Percentiles rank a stretch among this genome's conserved stretches.
These are phyloP conservation scores for Sitta europaea DNA, from an alignment of 2,113 vertebrate species.

Conservation along the genomic window DNA sequence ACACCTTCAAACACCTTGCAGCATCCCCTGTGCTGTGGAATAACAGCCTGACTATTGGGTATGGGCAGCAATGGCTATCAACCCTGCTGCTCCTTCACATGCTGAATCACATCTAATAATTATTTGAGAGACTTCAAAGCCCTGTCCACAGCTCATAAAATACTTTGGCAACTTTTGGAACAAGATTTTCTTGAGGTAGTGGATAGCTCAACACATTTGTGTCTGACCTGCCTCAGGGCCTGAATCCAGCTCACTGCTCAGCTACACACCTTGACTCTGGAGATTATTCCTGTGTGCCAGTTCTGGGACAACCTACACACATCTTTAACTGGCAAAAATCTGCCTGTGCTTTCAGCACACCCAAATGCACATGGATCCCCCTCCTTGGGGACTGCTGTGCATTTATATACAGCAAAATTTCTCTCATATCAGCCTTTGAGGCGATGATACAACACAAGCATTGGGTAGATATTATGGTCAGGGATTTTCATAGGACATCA, in stretches of 20 bases:
- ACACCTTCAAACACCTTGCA: background rate
- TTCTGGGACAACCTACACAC: background rate
- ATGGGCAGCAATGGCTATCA: background rate
- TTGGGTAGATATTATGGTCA: accelerated
- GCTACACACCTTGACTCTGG: background rate
- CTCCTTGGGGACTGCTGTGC: background rate
- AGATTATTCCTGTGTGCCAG: background rate
- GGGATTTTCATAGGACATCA: background rate
- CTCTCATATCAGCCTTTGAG: background rate
- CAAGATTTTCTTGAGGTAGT: background rate
- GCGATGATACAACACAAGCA: background rate
- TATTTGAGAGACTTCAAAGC: background rate
- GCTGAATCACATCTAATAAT: background rate
- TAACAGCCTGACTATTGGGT: background rate
- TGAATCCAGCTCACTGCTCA: background rate
- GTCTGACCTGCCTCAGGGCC: background rate
- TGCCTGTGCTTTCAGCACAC: background rate
- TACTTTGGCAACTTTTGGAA: background rate
- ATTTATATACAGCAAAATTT: background rate
- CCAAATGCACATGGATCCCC: accelerated
- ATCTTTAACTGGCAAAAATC: background rate
- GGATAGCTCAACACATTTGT: background rate
- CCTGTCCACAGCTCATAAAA: background rate
- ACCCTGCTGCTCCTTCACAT: background rate
- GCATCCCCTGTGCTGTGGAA: background rate